phyloP scores from a whole-genome alignment of 2,888 invertebrate species.

The Nematopogon swammerdamellus region DNA sequence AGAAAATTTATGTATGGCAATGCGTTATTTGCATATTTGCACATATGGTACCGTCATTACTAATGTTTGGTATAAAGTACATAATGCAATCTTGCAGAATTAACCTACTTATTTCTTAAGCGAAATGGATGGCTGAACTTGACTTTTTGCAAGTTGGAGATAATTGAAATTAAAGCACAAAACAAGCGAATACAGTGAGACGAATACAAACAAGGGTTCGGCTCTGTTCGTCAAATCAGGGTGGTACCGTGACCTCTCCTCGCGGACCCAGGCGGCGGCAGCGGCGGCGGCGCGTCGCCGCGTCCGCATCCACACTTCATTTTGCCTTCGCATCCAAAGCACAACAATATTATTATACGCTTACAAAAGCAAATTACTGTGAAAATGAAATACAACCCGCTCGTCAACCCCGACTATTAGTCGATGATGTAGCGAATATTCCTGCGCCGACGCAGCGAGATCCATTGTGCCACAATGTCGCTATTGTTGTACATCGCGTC shows the following conservation, averaged over 20 bases:
- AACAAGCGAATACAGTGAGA: no score
- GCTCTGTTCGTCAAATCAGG: neutral
- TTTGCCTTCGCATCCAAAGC: slow-evolving; percentile 47
- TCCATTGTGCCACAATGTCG: neutral
- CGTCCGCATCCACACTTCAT: slow-evolving; percentile 17
- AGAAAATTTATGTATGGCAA: no score
- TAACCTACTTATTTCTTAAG: no score
- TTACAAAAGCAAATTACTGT: slow-evolving; percentile 52
- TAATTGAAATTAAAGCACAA: no score
- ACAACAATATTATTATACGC: slow-evolving; percentile 42
- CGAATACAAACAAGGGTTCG: neutral
- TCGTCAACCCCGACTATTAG: slow-evolving; percentile 51
- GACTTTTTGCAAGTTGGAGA: no score
- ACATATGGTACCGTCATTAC: no score
- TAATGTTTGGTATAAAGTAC: no score
- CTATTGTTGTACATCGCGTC: neutral
- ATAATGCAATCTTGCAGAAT: no score
- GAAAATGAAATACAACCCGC: slow-evolving; percentile 50
- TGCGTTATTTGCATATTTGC: no score
- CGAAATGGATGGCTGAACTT: no score
- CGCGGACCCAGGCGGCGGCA: no score
- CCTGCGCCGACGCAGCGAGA: slow-evolving; percentile 35
- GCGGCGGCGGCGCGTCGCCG: no score
- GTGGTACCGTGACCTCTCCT: neutral
- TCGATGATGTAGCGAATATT: slow-evolving; percentile 50